Evolutionary conservation across 23 tunicate genomes (phyloP).

Genomic region (Ascidia mentula): DNA sequence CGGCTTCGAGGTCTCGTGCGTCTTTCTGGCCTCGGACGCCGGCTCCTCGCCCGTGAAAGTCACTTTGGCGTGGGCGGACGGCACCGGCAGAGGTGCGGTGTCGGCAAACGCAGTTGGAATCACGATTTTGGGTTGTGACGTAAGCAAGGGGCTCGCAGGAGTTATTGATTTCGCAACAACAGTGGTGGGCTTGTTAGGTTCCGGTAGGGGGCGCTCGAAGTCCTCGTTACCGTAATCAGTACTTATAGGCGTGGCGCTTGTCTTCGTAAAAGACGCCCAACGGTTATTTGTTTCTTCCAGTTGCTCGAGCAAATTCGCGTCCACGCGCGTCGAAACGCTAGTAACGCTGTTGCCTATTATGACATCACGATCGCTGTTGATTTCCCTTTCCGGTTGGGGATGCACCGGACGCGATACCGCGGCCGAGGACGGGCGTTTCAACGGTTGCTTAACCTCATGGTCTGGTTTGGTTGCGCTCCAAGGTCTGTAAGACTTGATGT

Average conservation of each 20-base stretch:
- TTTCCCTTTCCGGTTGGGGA: background rate
- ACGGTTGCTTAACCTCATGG: background rate
- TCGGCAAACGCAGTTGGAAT: slow-evolving; percentile 17
- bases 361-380: background rate
- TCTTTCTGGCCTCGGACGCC: background rate
- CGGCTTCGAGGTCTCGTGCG: background rate
- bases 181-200: background rate
- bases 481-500: slow-evolving; percentile 68
- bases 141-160: background rate
- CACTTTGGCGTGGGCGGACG: slow-evolving; percentile 16
- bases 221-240: background rate
- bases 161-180: background rate
- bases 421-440: slow-evolving; percentile 37
- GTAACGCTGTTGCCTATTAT: background rate
- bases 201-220: background rate
- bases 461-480: slow-evolving; percentile 47
- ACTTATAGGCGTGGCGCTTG: slow-evolving; percentile 4
- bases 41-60: background rate
- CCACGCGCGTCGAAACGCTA: background rate
- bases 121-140: background rate
- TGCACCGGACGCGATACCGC: background rate
- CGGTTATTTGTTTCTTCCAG: slow-evolving; percentile 6
- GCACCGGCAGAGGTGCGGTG: slow-evolving; percentile 16
- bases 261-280: slow-evolving; percentile 5
- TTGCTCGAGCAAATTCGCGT: background rate